phyloP scores from a whole-genome alignment of 2,797 vertebrate species.

The Malacoraja senta region DNA sequence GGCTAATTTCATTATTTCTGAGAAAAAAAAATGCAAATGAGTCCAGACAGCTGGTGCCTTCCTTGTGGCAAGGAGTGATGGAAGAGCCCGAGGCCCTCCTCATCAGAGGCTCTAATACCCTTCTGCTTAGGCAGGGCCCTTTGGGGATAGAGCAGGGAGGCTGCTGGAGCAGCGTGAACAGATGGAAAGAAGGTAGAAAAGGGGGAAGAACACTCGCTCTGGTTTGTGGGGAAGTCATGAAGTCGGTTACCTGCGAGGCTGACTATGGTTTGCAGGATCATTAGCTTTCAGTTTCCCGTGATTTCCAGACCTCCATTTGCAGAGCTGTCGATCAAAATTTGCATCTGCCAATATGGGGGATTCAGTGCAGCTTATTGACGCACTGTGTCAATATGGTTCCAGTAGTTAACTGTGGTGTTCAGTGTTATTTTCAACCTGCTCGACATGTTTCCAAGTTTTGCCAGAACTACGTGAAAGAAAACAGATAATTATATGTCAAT shows the following conservation, averaged over 20 bases:
- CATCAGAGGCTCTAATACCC: constrained; percentile 67
- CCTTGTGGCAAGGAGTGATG: constrained; percentile 77
- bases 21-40: constrained; percentile 85
- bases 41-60: constrained; percentile 87
- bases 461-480: background rate
- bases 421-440: constrained; percentile 13
- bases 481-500: background rate
- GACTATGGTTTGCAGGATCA: constrained; percentile 47
- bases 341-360: constrained; percentile 17
- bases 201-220: constrained; percentile 52
- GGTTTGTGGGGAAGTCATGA: constrained; percentile 48
- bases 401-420: constrained; percentile 12
- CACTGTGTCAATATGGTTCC: constrained; percentile 24
- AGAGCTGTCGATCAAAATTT: constrained; percentile 43
- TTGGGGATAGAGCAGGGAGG: constrained; percentile 61
- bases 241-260: constrained; percentile 58
- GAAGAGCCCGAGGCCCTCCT: constrained; percentile 74
- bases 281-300: constrained; percentile 40
- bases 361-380: background rate
- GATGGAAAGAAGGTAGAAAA: constrained; percentile 66
- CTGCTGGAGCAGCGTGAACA: constrained; percentile 69
- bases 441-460: background rate
- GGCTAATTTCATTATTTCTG: constrained; percentile 97
- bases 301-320: constrained; percentile 25
- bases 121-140: constrained; percentile 72